Evolutionary conservation across 2,113 vertebrate species (phyloP).

Genomic region (Pluvialis apricaria): DNA sequence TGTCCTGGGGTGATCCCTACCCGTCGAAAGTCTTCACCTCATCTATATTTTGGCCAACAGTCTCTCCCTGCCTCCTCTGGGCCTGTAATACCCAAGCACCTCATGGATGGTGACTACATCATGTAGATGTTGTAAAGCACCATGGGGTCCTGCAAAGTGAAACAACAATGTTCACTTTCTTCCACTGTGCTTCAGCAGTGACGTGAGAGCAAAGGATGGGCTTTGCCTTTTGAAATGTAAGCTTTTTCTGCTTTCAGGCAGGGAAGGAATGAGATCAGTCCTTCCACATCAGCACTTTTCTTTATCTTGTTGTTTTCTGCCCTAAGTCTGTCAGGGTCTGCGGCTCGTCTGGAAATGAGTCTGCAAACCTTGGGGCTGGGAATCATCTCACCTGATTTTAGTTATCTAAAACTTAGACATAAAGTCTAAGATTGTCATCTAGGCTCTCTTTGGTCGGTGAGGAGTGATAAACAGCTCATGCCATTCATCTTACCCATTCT

Average conservation of each 20-base stretch:
- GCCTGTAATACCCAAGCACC: background rate
- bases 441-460: background rate
- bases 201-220: background rate
- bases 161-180: background rate
- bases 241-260: background rate
- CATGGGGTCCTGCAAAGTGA: rapidly evolving
- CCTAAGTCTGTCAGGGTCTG: slow-evolving; percentile 42
- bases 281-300: slow-evolving; percentile 48
- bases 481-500: slow-evolving; percentile 26
- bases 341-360: slow-evolving; percentile 15
- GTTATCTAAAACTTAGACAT: slow-evolving; percentile 30
- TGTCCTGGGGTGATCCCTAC: background rate
- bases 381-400: slow-evolving; percentile 15
- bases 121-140: background rate
- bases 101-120: background rate
- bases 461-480: slow-evolving; percentile 51
- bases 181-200: background rate
- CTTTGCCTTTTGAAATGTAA: background rate
- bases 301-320: slow-evolving; percentile 53
- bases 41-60: background rate
- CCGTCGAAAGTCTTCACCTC: background rate
- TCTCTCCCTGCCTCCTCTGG: background rate
- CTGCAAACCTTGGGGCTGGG: slow-evolving; percentile 36
- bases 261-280: slow-evolving; percentile 46
- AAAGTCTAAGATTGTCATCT: slow-evolving; percentile 55